Conservation (phyloP, 2,113 vertebrate genomes). For the Forbesichthys papilliferus region DNA sequence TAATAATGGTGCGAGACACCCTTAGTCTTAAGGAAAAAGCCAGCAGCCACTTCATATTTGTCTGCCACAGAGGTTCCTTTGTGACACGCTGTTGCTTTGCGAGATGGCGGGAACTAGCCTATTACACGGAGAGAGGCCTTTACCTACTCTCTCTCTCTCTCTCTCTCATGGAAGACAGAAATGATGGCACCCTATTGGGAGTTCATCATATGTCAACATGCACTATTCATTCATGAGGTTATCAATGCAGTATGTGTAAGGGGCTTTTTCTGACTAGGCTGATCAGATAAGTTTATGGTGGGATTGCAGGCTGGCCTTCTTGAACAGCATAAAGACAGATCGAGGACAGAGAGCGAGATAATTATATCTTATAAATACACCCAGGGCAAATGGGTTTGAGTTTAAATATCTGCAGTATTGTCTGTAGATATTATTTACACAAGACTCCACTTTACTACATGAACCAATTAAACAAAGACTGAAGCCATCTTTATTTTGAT, state of each 20-base stretch:
- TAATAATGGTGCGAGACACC: slow-evolving; percentile 65
- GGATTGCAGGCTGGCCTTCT: slow-evolving; percentile 34
- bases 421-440: too few relatives aligned
- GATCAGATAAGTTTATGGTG: slow-evolving; percentile 51
- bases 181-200: slow-evolving; percentile 58
- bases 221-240: slow-evolving; percentile 56
- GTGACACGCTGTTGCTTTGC: slow-evolving; percentile 57
- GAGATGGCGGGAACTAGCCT: slow-evolving; percentile 59
- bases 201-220: slow-evolving; percentile 47
- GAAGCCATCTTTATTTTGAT: too few relatives aligned
- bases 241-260: slow-evolving; percentile 61
- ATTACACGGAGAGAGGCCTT: slow-evolving; percentile 65
- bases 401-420: background rate
- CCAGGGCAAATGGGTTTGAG: background rate
- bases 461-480: too few relatives aligned
- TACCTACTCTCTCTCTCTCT: slow-evolving; percentile 52
- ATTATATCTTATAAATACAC: too few relatives aligned
- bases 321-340: slow-evolving; percentile 34
- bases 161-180: slow-evolving; percentile 64
- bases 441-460: too few relatives aligned
- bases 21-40: slow-evolving; percentile 62
- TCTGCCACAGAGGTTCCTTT: slow-evolving; percentile 72
- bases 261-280: slow-evolving; percentile 53
- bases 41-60: slow-evolving; percentile 73
- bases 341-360: background rate